A percentile compares a stretch with the other conserved stretches of the same genome.
Conservation (phyloP, 2,113 vertebrate genomes). For the Neotragus moschatus region DNA sequence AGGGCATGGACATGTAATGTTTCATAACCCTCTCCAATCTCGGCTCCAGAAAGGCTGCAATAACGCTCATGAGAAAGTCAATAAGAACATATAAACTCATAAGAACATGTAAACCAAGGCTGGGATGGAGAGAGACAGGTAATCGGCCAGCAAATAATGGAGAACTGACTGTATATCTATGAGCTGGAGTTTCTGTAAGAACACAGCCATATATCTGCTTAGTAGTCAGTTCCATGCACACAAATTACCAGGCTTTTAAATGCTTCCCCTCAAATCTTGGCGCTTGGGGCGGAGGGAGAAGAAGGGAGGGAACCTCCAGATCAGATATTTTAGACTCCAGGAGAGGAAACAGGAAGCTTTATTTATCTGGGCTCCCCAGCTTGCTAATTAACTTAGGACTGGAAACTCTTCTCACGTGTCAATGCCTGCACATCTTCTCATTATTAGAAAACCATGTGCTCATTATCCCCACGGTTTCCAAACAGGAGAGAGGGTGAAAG, state of each 20-base stretch:
- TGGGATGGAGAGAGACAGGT: background rate
- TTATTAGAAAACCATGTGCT: conserved; percentile 64
- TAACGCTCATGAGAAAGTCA: background rate
- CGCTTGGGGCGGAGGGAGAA: background rate
- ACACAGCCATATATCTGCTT: background rate
- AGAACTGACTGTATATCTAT: background rate
- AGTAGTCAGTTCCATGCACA: background rate
- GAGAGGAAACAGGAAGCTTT: conserved; percentile 51
- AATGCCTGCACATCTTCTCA: conserved; percentile 39
- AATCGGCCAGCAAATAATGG: background rate
- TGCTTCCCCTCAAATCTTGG: background rate
- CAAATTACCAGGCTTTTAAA: background rate
- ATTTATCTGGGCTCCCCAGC: conserved; percentile 60
- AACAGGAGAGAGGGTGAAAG: conserved; percentile 28
- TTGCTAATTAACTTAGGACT: conserved; percentile 63
- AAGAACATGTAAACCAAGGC: background rate
- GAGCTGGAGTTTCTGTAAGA: background rate
- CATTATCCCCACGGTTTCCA: conserved; percentile 39
- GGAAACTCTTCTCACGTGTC: conserved; percentile 37
- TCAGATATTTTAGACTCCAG: conserved; percentile 35
- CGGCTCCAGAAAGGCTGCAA: background rate
- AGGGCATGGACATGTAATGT: background rate
- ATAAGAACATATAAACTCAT: background rate
- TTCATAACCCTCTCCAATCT: background rate
- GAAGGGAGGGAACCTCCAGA: conserved; percentile 30